Conservation (phyloP, 2,888 invertebrate species). For the Metacarcinus magister region DNA sequence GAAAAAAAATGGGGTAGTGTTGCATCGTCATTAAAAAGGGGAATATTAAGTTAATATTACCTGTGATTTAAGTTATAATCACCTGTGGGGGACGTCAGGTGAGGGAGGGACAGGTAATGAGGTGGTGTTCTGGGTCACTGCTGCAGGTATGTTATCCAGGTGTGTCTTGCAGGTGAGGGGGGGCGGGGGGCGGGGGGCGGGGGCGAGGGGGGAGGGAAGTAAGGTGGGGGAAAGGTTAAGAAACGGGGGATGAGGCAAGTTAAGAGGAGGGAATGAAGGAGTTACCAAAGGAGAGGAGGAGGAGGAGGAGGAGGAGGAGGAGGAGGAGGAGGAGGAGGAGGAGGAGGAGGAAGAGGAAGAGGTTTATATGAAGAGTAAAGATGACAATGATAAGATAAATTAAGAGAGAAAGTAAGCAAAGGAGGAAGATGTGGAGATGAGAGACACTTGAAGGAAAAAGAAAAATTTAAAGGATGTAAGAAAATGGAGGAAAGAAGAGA, state of each 20-base stretch:
- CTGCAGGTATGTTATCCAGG: not conserved
- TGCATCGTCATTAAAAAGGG: no score
- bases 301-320: not conserved
- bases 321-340: not conserved
- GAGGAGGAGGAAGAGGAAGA: not conserved
- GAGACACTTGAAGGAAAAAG: no score
- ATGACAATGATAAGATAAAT: not conserved
- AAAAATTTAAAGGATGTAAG: no score
- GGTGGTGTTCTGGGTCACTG: not conserved
- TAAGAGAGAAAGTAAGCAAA: no score
- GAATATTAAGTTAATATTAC: no score
- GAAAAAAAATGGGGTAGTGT: no score
- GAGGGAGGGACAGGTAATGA: not conserved
- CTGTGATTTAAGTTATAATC: no score
- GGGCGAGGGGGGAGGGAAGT: no score
- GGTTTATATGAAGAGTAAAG: not conserved
- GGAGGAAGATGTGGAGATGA: no score
- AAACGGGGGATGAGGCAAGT: not conserved
- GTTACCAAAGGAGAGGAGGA: not conserved
- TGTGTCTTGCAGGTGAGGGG: not conserved
- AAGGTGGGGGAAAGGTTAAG: not conserved
- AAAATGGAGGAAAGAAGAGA: no score
- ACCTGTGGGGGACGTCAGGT: not conserved
- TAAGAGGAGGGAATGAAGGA: not conserved
- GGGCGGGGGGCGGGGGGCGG: not conserved